Evolutionary conservation across 1,140 invertebrate genomes (phyloP), one percentile per base, ranked within the genome.

Genomic region (Danaus melanippus): DNA sequence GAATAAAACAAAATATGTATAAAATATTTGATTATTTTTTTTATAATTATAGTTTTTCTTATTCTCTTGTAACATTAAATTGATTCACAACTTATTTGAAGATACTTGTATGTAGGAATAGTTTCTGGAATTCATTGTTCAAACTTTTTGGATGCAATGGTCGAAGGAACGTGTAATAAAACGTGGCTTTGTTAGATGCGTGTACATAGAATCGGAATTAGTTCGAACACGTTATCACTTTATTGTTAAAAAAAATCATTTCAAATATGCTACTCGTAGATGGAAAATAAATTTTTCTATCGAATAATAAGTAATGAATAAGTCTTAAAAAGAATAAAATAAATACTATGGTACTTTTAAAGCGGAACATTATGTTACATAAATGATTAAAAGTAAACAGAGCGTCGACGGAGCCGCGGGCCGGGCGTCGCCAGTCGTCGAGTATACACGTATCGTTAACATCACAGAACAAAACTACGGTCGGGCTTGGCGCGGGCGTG

Each of bases 301-400:
- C 48, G 60, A 60, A 64, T 66, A 67, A 74, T 58, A 64, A 66
- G 69, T 66, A 62, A 73, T 74, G 67, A 70, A 73, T 70, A 73
- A 74, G 67, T 67, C 68, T 79, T 71, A 79, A 69, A 61, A 68
- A 69, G 62, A 74, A 71, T 32, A 70, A 75, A 79, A 79, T 79
- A 79, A 84, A 84, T 79, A 84, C 69, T 79, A 82, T 74, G 72
- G 70, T 83, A 81, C 67, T 79, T 76, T 81, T 79, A 76, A 82
- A 82, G 77, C 77, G 73, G 71, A 79, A 74, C 70, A 64, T 72
- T 74, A 74, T 76, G 66, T 77, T 75, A 76, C 59, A 77, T 76
- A 79, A 74, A 72, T 69, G 67, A 71, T 67, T 62, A 64, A 67
- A 66, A 64, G 57, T 57, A 65, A 66, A 50, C 55, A 55, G 56